These are phyloP conservation scores for Stigmatopora argus DNA, from an alignment of 2,113 vertebrate species.

Conservation along the genomic window DNA sequence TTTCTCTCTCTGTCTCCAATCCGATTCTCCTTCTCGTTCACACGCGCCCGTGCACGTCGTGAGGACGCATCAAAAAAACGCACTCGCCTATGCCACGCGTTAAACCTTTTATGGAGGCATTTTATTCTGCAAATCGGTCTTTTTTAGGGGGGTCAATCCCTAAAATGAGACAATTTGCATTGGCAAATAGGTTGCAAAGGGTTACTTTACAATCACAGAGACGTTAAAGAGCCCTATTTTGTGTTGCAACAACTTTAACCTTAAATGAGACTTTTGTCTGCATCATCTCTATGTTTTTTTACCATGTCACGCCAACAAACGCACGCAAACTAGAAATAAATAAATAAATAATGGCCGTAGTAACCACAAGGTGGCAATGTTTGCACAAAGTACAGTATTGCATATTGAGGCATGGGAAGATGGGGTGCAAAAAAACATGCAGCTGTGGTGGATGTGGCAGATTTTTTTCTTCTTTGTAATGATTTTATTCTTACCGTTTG, in stretches of 20 bases:
- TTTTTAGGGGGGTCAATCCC: slow-evolving; percentile 23
- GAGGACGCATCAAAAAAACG: not conserved
- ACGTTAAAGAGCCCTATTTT: slow-evolving; percentile 6
- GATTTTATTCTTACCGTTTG: slow-evolving; percentile 1
- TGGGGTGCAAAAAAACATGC: slow-evolving; percentile 43
- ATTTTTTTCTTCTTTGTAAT: not conserved
- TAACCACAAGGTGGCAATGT: slow-evolving; percentile 95
- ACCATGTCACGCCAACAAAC: slow-evolving; percentile 3
- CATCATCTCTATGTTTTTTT: slow-evolving; percentile 50
- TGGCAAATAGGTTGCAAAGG: no score
- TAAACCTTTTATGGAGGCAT: slow-evolving; percentile 42
- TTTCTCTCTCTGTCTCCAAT: slow-evolving; percentile 51
- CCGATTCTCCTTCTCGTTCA: slow-evolving; percentile 12
- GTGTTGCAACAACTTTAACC: slow-evolving; percentile 19
- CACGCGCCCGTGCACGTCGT: slow-evolving; percentile 9
- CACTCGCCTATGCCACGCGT: slow-evolving; percentile 28
- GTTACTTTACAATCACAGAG: not conserved
- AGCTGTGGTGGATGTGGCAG: slow-evolving; percentile 48
- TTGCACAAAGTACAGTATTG: slow-evolving; percentile 77
- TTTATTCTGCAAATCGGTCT: not conserved
- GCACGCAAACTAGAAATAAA: slow-evolving; percentile 31
- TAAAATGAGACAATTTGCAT: slow-evolving; percentile 36
- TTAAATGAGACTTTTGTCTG: slow-evolving; percentile 7
- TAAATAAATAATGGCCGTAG: slow-evolving; percentile 44
- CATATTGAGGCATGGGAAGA: slow-evolving; percentile 67